Evolutionary conservation across 2,113 vertebrate genomes (phyloP).

Genomic region (Oncorhynchus nerka): DNA sequence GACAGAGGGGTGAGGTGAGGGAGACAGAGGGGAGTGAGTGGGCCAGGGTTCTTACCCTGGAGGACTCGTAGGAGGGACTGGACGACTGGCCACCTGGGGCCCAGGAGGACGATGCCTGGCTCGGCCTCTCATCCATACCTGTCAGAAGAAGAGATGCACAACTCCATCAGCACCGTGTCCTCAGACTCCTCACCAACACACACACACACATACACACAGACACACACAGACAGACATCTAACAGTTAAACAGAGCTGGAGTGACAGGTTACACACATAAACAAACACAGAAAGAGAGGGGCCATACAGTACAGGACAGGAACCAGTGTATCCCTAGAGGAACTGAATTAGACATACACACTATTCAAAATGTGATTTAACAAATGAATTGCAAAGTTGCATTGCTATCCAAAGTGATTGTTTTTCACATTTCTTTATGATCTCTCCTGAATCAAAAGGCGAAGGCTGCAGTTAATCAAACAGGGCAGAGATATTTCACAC

Average conservation of each 20-base stretch:
- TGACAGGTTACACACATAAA: constrained; percentile 6
- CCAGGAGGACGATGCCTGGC: constrained; percentile 79
- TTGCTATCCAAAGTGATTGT: neutral
- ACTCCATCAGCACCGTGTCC: constrained; percentile 47
- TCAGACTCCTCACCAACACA: neutral
- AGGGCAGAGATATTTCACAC: neutral
- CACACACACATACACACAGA: neutral
- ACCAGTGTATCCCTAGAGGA: neutral
- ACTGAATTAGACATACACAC: neutral
- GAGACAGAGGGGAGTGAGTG: neutral
- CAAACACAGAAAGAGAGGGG: neutral
- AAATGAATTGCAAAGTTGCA: neutral
- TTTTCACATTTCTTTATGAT: neutral
- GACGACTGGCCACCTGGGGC: constrained; percentile 84
- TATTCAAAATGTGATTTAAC: neutral
- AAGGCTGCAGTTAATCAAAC: neutral
- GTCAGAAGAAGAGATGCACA: constrained; percentile 66
- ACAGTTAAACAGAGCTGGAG: neutral
- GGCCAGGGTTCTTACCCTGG: constrained; percentile 84
- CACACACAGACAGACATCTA: neutral
- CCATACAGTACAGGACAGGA: neutral
- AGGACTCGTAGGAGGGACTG: constrained; percentile 92
- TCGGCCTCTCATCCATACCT: constrained; percentile 95
- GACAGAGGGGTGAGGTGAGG: too few relatives aligned
- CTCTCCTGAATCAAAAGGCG: neutral